Conservation (phyloP, 2,888 invertebrate species). For the Andrena praecox region DNA sequence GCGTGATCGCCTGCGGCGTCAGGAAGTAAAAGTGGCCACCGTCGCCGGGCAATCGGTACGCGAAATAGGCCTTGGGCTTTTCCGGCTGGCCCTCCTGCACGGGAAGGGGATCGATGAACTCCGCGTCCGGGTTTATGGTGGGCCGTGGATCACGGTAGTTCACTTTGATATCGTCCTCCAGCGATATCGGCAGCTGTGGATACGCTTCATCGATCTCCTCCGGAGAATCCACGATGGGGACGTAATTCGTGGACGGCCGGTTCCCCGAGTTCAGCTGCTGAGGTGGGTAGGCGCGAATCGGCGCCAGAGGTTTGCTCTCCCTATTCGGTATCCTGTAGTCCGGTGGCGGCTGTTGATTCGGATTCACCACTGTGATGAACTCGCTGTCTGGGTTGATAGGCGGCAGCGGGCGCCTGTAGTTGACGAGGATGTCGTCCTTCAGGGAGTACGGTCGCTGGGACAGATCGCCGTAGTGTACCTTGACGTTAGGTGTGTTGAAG, state of each 20-base stretch:
- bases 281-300: slow-evolving; percentile 55
- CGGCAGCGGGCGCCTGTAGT: slow-evolving; percentile 89
- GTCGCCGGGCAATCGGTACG: slow-evolving; percentile 91
- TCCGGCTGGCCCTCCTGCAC: slow-evolving; percentile 67
- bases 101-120: slow-evolving; percentile 85
- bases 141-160: slow-evolving; percentile 88
- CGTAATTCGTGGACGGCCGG: slow-evolving; percentile 68
- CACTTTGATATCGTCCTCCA: slow-evolving; percentile 86
- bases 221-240: slow-evolving; percentile 70
- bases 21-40: slow-evolving; percentile 93
- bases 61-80: slow-evolving; percentile 88
- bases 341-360: slow-evolving; percentile 47
- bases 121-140: slow-evolving; percentile 87
- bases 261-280: slow-evolving; percentile 44
- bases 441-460: slow-evolving; percentile 85
- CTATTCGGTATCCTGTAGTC: slow-evolving; percentile 59
- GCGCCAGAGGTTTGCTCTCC: slow-evolving; percentile 13
- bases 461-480: slow-evolving; percentile 86
- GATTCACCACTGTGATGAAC: slow-evolving; percentile 80
- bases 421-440: slow-evolving; percentile 90
- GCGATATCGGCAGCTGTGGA: slow-evolving; percentile 73
- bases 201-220: slow-evolving; percentile 61
- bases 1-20: slow-evolving; percentile 88
- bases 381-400: slow-evolving; percentile 89
- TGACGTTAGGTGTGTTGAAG: slow-evolving; percentile 84